A percentile compares a stretch with the other conserved stretches of the same genome.
Evolutionary conservation across 1,140 invertebrate species (phyloP).

Genomic region (Drosophila gunungcola): DNA sequence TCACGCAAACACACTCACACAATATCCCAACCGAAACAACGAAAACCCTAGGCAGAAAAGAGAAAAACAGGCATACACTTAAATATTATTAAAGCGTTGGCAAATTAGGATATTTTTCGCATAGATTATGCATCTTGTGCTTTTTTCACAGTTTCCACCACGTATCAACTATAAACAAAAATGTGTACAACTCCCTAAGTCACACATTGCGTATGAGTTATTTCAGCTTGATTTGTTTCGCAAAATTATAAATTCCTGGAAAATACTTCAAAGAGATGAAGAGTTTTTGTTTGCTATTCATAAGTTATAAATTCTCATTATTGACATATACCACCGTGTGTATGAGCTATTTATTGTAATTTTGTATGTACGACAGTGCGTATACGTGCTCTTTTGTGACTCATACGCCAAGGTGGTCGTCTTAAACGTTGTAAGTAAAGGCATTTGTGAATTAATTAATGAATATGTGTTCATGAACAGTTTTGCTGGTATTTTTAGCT

Average conservation of each 20-base stretch:
- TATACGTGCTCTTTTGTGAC: background rate
- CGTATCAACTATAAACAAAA: too few relatives aligned
- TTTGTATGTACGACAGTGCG: too few relatives aligned
- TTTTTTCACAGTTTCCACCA: too few relatives aligned
- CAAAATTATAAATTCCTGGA: too few relatives aligned
- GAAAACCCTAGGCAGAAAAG: constrained; percentile 9
- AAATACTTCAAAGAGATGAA: background rate
- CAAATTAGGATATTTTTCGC: background rate
- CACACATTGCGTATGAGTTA: too few relatives aligned
- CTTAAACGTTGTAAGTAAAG: too few relatives aligned
- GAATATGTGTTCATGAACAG: too few relatives aligned
- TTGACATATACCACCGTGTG: background rate
- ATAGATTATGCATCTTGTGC: too few relatives aligned
- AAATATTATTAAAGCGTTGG: constrained; percentile 26
- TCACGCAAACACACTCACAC: constrained; percentile 14
- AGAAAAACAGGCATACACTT: constrained; percentile 5
- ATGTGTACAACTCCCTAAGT: too few relatives aligned
- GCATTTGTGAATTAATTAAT: too few relatives aligned
- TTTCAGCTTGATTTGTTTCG: too few relatives aligned
- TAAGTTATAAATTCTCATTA: background rate
- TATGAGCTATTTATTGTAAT: constrained; percentile 13
- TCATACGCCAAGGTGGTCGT: background rate
- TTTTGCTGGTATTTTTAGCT: too few relatives aligned
- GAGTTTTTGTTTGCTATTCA: background rate
- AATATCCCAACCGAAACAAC: constrained; percentile 7